Evolutionary conservation across 2,797 vertebrate species (phyloP).

Genomic region (Tokudaia muenninki): DNA sequence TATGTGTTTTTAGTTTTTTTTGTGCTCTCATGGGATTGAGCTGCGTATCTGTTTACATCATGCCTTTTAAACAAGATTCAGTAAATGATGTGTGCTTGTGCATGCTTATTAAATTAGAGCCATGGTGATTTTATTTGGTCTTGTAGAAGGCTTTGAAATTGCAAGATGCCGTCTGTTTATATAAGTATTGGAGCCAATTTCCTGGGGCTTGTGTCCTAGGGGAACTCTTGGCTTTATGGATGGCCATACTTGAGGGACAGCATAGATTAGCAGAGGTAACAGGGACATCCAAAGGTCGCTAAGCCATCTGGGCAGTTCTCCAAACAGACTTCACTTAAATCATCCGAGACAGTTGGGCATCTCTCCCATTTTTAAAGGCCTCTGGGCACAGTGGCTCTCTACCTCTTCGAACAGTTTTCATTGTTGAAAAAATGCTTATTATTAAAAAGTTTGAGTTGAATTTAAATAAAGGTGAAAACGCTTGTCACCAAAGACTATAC

Average conservation of each 20-base stretch:
- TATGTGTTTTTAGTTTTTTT: constrained; percentile 7
- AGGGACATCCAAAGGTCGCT: constrained; percentile 54
- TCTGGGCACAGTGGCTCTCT: constrained; percentile 40
- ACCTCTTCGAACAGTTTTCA: constrained; percentile 32
- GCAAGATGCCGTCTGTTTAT: constrained; percentile 63
- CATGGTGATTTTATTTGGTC: constrained; percentile 65
- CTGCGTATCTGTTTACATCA: constrained; percentile 65
- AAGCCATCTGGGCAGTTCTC: constrained; percentile 52
- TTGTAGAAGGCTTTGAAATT: constrained; percentile 68
- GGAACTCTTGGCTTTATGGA: constrained; percentile 52
- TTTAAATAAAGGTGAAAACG: constrained; percentile 67
- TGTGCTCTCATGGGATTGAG: neutral
- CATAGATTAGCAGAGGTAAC: constrained; percentile 27
- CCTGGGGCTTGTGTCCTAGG: constrained; percentile 40
- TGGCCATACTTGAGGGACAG: constrained; percentile 46
- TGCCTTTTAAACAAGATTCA: constrained; percentile 73
- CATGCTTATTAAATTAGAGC: constrained; percentile 69
- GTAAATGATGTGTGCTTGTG: constrained; percentile 64
- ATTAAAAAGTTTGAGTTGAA: constrained; percentile 64
- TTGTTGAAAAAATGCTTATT: constrained; percentile 50
- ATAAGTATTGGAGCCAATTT: constrained; percentile 46
- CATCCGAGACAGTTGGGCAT: constrained; percentile 39
- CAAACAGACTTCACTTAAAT: constrained; percentile 68
- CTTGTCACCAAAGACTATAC: neutral
- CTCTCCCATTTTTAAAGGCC: constrained; percentile 48